Evolutionary conservation across 2,888 invertebrate species (phyloP).

Genomic region (Drosophila vallismaia): DNA sequence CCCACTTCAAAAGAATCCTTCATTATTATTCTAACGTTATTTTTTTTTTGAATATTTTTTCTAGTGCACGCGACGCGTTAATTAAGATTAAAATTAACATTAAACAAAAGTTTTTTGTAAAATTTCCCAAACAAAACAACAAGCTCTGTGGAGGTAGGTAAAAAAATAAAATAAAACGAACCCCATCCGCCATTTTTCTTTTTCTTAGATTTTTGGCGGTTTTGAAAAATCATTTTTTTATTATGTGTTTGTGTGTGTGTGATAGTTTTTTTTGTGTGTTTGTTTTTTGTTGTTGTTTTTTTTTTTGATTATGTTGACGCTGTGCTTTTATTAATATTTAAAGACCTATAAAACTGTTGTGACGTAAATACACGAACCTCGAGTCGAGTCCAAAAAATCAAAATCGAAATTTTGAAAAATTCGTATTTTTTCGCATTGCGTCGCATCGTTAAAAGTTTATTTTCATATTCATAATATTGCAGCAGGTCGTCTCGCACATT

Average conservation of each 20-base stretch:
- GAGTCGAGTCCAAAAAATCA: conserved; percentile 8
- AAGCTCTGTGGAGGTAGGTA: conserved; percentile 34
- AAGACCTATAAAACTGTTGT: conserved; percentile 70
- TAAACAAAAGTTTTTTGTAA: conserved; percentile 1
- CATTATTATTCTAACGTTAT: not conserved
- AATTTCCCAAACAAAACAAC: not conserved
- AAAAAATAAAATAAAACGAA: not conserved
- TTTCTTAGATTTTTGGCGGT: conserved; percentile 28
- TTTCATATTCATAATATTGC: conserved; percentile 66
- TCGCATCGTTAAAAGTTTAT: conserved; percentile 65
- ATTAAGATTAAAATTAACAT: conserved; percentile 5
- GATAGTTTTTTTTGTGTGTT: not conserved
- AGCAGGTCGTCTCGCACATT: conserved; percentile 11
- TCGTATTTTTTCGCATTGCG: conserved; percentile 47
- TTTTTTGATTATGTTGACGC: conserved; percentile 11
- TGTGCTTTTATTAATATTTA: conserved; percentile 67
- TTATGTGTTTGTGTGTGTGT: conserved; percentile 1
- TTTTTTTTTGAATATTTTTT: conserved; percentile 40
- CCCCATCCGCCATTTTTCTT: conserved; percentile 2
- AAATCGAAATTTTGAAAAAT: conserved; percentile 3
- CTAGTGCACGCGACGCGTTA: conserved; percentile 33
- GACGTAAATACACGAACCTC: conserved; percentile 64
- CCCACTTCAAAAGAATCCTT: not conserved
- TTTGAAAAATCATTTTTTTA: conserved; percentile 19
- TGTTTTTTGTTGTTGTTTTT: not conserved